Conservation (phyloP, 2,888 invertebrate species). For the Liopterus haemorrhoidalis region DNA sequence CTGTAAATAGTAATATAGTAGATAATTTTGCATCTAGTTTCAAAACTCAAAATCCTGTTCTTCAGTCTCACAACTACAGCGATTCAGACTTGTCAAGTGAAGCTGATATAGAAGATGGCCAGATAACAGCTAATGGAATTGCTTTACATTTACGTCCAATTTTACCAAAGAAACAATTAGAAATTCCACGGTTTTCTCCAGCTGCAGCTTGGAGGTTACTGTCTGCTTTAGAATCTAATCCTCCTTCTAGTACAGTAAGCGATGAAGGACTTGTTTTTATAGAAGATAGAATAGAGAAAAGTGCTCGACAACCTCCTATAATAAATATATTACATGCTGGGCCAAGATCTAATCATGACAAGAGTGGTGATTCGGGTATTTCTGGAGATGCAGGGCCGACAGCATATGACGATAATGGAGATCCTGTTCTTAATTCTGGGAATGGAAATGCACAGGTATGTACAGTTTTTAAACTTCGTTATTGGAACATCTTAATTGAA, state of each 20-base stretch:
- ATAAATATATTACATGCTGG: conserved; percentile 47
- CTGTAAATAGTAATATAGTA: conserved; percentile 22
- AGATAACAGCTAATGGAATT: conserved; percentile 54
- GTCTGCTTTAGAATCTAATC: conserved; percentile 53
- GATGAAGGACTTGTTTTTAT: conserved; percentile 44
- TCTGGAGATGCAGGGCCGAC: conserved; percentile 68
- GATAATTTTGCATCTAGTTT: conserved; percentile 33
- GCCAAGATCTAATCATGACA: conserved; percentile 55
- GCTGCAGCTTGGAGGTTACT: conserved; percentile 76
- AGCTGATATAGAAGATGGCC: conserved; percentile 43
- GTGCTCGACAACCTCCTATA: conserved; percentile 50
- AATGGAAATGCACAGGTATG: conserved; percentile 39
- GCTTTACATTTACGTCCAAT: conserved; percentile 70
- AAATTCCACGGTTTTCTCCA: conserved; percentile 75
- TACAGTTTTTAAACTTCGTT: neutral
- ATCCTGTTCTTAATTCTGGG: conserved; percentile 39
- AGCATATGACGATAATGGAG: conserved; percentile 50
- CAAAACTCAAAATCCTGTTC: conserved; percentile 29
- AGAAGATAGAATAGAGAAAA: conserved; percentile 51
- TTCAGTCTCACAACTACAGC: conserved; percentile 43
- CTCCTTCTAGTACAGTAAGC: conserved; percentile 35
- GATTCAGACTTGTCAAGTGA: conserved; percentile 55
- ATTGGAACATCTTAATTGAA: neutral
- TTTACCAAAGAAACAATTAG: conserved; percentile 69
- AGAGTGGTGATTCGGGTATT: conserved; percentile 79